Percentiles rank a stretch among this genome's conserved stretches.
Evolutionary conservation across 2,888 invertebrate genomes (phyloP).

Genomic region (Drosophila austrosaltans): DNA sequence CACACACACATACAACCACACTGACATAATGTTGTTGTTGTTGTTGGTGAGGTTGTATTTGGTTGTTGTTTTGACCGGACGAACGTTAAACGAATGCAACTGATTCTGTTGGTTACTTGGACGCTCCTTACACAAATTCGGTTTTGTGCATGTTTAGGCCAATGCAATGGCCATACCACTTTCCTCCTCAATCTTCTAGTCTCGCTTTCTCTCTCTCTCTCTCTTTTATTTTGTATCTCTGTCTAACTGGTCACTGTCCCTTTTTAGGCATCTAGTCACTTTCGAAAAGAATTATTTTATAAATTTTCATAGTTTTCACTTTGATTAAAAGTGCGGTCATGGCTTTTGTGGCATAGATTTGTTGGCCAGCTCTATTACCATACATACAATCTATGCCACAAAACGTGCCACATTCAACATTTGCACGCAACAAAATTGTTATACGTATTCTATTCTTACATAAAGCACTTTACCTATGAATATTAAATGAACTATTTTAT

Average conservation of each 20-base stretch:
- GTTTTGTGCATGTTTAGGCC: slow-evolving; percentile 42
- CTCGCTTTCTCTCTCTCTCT: slow-evolving; percentile 9
- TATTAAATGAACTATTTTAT: neutral
- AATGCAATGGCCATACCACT: slow-evolving; percentile 27
- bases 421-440: slow-evolving; percentile 7
- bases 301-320: slow-evolving; percentile 76
- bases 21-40: slow-evolving; percentile 30
- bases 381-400: slow-evolving; percentile 37
- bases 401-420: slow-evolving; percentile 14
- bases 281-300: slow-evolving; percentile 62
- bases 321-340: slow-evolving; percentile 77
- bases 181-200: neutral
- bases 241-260: neutral
- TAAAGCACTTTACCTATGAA: slow-evolving; percentile 1
- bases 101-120: slow-evolving; percentile 31
- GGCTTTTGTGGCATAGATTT: slow-evolving; percentile 65
- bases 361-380: slow-evolving; percentile 64
- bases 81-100: slow-evolving; percentile 16
- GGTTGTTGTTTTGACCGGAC: slow-evolving; percentile 12
- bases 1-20: slow-evolving; percentile 30
- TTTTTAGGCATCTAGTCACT: slow-evolving; percentile 17
- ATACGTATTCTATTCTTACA: neutral
- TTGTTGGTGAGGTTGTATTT: neutral
- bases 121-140: slow-evolving; percentile 54
- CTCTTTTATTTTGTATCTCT: neutral